Conservation (phyloP, 2,888 invertebrate genomes). For the Carabus problematicus region DNA sequence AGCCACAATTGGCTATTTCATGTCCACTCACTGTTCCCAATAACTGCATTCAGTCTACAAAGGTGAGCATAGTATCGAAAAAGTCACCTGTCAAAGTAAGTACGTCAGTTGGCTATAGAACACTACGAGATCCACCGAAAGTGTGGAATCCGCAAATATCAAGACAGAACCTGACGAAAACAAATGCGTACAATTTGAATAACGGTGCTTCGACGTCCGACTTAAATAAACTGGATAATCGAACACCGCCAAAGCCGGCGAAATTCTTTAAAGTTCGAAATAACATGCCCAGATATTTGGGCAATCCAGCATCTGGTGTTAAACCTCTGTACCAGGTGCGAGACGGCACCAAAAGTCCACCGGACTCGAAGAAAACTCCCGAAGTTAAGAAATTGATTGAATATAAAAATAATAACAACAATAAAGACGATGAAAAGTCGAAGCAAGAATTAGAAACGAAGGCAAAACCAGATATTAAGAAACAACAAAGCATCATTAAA, state of each 20-base stretch:
- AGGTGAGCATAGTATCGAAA: constrained; percentile 43
- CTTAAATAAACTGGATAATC: constrained; percentile 51
- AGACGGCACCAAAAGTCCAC: constrained; percentile 45
- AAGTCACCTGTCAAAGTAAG: constrained; percentile 47
- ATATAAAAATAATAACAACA: constrained; percentile 31
- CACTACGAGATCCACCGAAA: constrained; percentile 66
- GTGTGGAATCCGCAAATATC: constrained; percentile 68
- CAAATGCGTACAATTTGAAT: constrained; percentile 46
- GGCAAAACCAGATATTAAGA: constrained; percentile 56
- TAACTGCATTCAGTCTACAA: constrained; percentile 42
- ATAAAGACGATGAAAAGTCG: constrained; percentile 34
- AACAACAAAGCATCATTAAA: constrained; percentile 59
- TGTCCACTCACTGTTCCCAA: not conserved
- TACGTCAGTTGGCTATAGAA: constrained; percentile 64
- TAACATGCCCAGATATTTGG: constrained; percentile 63
- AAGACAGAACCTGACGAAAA: constrained; percentile 58
- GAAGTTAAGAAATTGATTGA: constrained; percentile 22
- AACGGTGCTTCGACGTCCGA: constrained; percentile 46
- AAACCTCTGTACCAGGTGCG: constrained; percentile 66
- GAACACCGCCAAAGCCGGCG: constrained; percentile 61
- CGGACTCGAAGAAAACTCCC: constrained; percentile 44
- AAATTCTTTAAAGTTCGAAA: constrained; percentile 67
- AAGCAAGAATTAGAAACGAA: constrained; percentile 16
- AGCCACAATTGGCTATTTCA: constrained; percentile 10
- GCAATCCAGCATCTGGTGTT: constrained; percentile 67